phyloP scores from a whole-genome alignment of 2,888 invertebrate genomes.

The Tyria jacobaeae region DNA sequence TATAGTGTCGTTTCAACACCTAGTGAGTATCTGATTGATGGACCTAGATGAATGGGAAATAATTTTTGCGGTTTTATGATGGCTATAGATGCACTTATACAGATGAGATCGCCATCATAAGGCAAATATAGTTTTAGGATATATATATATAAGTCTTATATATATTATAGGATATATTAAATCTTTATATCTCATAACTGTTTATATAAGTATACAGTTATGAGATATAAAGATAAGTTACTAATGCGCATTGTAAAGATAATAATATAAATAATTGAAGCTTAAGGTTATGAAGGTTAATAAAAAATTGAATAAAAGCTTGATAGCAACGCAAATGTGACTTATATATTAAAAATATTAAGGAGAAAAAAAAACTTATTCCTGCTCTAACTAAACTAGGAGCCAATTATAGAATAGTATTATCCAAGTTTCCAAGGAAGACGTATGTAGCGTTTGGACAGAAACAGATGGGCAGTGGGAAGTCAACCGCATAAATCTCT shows the following conservation, averaged over 20 bases:
- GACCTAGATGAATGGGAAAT: neutral
- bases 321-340: too few species aligned
- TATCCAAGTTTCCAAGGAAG: neutral
- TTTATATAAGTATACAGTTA: too few species aligned
- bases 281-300: too few species aligned
- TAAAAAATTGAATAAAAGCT: too few species aligned
- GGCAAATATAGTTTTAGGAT: too few species aligned
- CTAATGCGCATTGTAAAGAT: neutral
- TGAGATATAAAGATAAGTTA: neutral
- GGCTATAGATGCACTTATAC: neutral
- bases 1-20: slow-evolving; percentile 1
- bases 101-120: neutral
- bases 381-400: neutral
- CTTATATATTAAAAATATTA: neutral
- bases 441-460: neutral
- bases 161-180: too few species aligned
- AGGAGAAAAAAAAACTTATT: neutral
- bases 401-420: neutral
- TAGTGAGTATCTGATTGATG: neutral
- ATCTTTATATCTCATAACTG: too few species aligned
- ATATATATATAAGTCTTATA: too few species aligned
- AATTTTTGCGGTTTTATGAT: neutral
- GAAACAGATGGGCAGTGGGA: neutral
- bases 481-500: neutral
- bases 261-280: too few species aligned